These are phyloP conservation scores for Mimumesa dahlbomi DNA, from an alignment of 2,888 invertebrate species.

Conservation along the genomic window DNA sequence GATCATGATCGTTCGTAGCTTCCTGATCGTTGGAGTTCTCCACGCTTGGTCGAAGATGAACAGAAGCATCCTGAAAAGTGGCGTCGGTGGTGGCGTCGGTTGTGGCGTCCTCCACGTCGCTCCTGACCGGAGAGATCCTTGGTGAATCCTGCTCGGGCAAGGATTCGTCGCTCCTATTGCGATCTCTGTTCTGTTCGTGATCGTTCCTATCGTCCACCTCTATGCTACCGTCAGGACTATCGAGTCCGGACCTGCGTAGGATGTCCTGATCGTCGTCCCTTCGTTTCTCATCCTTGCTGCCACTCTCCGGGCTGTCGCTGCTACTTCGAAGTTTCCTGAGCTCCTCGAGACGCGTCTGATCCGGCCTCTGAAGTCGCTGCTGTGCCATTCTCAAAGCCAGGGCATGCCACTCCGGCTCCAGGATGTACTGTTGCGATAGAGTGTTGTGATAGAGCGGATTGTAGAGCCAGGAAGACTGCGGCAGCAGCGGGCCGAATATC, in stretches of 20 bases:
- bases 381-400: conserved; percentile 77
- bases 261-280: conserved; percentile 59
- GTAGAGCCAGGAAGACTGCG: conserved; percentile 78
- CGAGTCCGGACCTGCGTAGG: conserved; percentile 54
- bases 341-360: conserved; percentile 74
- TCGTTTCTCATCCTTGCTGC: conserved; percentile 67
- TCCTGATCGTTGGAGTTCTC: conserved; percentile 75
- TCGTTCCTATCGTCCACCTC: conserved; percentile 77
- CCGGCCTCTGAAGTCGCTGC: conserved; percentile 77
- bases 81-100: conserved; percentile 63
- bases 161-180: conserved; percentile 75
- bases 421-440: conserved; percentile 76
- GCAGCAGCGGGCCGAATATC: conserved; percentile 77
- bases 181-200: conserved; percentile 67
- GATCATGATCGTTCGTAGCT: conserved; percentile 60
- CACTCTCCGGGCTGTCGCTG: conserved; percentile 73
- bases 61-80: conserved; percentile 64
- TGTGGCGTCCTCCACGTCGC: conserved; percentile 68
- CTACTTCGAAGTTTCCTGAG: conserved; percentile 71
- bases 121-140: conserved; percentile 67
- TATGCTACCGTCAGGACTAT: conserved; percentile 78
- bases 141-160: conserved; percentile 73
- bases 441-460: conserved; percentile 77
- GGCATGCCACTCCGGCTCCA: conserved; percentile 78
- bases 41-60: conserved; percentile 71